Conservation (phyloP, 2,113 vertebrate genomes). For the Ifrita kowaldi region DNA sequence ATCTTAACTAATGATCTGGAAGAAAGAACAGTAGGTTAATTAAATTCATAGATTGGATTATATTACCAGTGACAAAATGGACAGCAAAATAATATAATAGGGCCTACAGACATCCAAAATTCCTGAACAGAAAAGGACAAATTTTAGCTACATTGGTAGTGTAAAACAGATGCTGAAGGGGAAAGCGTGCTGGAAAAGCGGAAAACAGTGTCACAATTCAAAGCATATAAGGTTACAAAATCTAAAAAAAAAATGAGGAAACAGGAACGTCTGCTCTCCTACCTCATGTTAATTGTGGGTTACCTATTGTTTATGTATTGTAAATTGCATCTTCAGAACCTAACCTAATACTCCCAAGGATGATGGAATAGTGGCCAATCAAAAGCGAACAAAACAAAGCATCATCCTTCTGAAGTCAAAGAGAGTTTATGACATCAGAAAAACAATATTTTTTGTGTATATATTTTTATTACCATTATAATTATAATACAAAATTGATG, state of each 20-base stretch:
- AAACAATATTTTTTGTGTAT: neutral
- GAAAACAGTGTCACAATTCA: neutral
- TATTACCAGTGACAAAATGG: constrained; percentile 2
- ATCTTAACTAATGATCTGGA: constrained; percentile 42
- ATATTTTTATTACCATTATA: neutral
- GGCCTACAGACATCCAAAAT: neutral
- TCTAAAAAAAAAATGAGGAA: neutral
- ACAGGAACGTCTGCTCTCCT: neutral
- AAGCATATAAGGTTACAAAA: neutral
- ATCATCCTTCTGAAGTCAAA: neutral
- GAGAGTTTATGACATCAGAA: neutral
- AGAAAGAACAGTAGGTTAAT: constrained; percentile 32
- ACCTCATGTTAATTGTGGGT: neutral
- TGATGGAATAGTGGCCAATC: neutral
- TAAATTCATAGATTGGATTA: constrained; percentile 24
- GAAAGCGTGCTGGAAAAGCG: neutral
- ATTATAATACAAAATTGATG: neutral
- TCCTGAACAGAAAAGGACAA: neutral
- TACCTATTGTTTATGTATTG: neutral
- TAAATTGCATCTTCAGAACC: neutral
- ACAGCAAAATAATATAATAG: constrained; percentile 18
- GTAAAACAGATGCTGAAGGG: neutral
- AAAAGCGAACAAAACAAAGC: neutral
- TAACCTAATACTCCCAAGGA: neutral
- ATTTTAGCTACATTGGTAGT: neutral